Evolutionary conservation across 2,888 invertebrate genomes (phyloP).

Genomic region (Allolobophora icterica): DNA sequence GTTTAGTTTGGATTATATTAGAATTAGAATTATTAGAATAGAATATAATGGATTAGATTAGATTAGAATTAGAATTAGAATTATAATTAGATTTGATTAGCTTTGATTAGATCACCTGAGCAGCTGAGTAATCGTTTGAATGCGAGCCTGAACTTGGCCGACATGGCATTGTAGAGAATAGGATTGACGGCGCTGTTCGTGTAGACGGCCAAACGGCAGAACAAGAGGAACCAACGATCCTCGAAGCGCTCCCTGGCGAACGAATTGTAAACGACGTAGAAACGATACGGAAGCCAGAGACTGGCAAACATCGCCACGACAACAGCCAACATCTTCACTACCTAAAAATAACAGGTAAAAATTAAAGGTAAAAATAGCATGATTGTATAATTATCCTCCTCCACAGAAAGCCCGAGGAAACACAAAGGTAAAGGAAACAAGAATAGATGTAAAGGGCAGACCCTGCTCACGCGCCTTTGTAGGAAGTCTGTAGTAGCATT

Average conservation of each 20-base stretch:
- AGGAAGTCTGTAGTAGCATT: too few species aligned
- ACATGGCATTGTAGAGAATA: conserved; percentile 73
- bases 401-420: background rate
- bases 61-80: too few species aligned
- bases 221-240: conserved; percentile 71
- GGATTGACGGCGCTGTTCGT: conserved; percentile 74
- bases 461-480: too few species aligned
- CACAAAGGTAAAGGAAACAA: too few species aligned
- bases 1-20: too few species aligned
- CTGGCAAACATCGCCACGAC: conserved; percentile 72
- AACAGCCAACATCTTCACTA: conserved; percentile 73
- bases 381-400: background rate
- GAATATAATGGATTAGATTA: too few species aligned
- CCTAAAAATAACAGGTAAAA: conserved; percentile 62
- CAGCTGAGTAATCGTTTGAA: conserved; percentile 60
- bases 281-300: conserved; percentile 73
- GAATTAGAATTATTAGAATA: too few species aligned
- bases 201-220: conserved; percentile 71
- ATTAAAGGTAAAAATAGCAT: background rate
- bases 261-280: conserved; percentile 73
- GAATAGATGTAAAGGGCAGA: too few species aligned
- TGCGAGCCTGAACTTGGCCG: conserved; percentile 71
- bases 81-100: background rate
- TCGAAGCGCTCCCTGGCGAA: conserved; percentile 68
- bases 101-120: background rate